Conservation (phyloP, 2,888 invertebrate species). For the Nomada lathburiana region DNA sequence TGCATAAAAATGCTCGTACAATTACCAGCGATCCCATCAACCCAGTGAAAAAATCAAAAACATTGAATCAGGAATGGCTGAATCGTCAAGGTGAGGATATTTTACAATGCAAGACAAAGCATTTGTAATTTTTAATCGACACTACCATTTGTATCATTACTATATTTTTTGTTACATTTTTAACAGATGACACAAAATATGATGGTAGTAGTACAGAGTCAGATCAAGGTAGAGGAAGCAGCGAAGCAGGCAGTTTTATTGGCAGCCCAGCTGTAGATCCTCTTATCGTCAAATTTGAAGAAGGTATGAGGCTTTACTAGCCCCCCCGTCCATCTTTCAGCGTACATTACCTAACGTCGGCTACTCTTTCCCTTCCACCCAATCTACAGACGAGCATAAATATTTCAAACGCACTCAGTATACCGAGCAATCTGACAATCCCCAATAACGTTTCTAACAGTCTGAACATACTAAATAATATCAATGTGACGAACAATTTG, state of each 20-base stretch:
- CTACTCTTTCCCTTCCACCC: conserved; percentile 79
- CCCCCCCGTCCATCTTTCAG: conserved; percentile 84
- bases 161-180: not conserved
- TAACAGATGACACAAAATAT: conserved; percentile 80
- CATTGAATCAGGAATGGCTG: conserved; percentile 80
- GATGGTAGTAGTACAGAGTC: conserved; percentile 82
- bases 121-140: not conserved
- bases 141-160: not conserved
- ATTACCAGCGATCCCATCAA: conserved; percentile 73
- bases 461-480: conserved; percentile 75
- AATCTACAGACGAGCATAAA: conserved; percentile 81
- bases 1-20: conserved; percentile 86
- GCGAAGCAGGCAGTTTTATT: conserved; percentile 82
- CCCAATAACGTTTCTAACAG: conserved; percentile 76
- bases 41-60: conserved; percentile 78
- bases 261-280: conserved; percentile 87
- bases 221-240: conserved; percentile 82
- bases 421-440: conserved; percentile 78
- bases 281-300: conserved; percentile 92
- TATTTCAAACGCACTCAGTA: conserved; percentile 76
- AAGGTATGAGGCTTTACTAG: conserved; percentile 92
- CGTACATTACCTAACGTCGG: conserved; percentile 84
- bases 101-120: not conserved
- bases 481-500: conserved; percentile 75
- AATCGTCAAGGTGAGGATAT: conserved; percentile 79